Percentiles rank a stretch among this genome's conserved stretches.
These are phyloP conservation scores for Eueremaeus valkanovi DNA, from an alignment of 2,888 invertebrate species.

Conservation along the genomic window DNA sequence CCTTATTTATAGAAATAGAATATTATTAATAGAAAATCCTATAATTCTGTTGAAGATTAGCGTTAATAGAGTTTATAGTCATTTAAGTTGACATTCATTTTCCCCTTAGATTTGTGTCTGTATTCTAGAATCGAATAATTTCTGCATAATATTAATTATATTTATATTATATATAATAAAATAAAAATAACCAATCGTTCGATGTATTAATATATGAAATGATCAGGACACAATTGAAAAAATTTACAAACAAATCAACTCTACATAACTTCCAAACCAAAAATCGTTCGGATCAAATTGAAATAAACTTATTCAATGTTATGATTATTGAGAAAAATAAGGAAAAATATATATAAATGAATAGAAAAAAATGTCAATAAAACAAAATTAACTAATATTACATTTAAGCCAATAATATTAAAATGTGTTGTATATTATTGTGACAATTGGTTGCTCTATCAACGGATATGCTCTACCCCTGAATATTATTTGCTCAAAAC, in stretches of 20 bases:
- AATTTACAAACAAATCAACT: background rate
- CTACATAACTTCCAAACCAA: background rate
- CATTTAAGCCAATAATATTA: background rate
- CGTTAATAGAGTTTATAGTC: too few relatives aligned
- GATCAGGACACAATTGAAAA: background rate
- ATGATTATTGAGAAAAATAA: background rate
- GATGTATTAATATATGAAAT: too few relatives aligned
- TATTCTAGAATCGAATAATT: slow-evolving; percentile 6
- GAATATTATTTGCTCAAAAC: slow-evolving; percentile 25
- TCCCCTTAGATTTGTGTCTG: too few relatives aligned
- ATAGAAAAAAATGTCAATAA: background rate
- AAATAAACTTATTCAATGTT: too few relatives aligned
- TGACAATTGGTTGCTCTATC: slow-evolving; percentile 30
- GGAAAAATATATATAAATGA: background rate
- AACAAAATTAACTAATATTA: background rate
- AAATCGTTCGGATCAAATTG: too few relatives aligned
- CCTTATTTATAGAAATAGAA: too few relatives aligned
- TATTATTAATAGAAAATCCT: too few relatives aligned
- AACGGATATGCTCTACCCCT: slow-evolving; percentile 28
- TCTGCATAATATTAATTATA: background rate
- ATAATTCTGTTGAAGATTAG: too few relatives aligned
- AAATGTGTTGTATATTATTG: slow-evolving; percentile 19
- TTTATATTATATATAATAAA: background rate
- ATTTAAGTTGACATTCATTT: too few relatives aligned
- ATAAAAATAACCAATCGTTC: too few relatives aligned